Evolutionary conservation across 2,797 vertebrate species (phyloP).

Genomic region (Poecile montanus): DNA sequence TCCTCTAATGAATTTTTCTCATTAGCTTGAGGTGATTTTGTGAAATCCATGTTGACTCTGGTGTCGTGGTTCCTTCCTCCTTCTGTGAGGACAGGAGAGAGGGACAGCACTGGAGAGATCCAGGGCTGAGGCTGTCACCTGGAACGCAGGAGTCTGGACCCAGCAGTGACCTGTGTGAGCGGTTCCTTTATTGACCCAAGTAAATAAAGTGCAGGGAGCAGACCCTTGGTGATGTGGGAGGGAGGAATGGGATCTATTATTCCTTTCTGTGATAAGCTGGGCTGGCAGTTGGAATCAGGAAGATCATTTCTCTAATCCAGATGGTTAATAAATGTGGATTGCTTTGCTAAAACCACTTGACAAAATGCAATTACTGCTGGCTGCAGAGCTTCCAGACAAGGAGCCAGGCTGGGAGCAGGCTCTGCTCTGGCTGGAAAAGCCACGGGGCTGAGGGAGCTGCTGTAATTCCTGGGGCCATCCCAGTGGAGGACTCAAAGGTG

Average conservation of each 20-base stretch:
- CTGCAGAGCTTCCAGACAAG: neutral
- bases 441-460: neutral
- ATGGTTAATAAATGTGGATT: slow-evolving; percentile 47
- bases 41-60: neutral
- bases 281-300: slow-evolving; percentile 29
- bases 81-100: neutral
- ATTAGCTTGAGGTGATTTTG: neutral
- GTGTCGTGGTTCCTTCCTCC: neutral
- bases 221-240: neutral
- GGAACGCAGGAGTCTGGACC: neutral
- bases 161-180: neutral
- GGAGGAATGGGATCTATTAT: neutral
- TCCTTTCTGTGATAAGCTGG: neutral
- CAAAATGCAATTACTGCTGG: neutral
- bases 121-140: neutral
- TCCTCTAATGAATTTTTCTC: neutral
- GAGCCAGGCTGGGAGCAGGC: neutral
- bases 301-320: slow-evolving; percentile 35
- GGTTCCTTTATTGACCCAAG: neutral
- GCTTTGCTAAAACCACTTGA: slow-evolving; percentile 40
- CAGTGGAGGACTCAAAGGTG: neutral
- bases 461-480: neutral
- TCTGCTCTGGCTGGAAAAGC: neutral
- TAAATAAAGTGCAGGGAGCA: neutral
- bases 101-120: neutral